Percentiles rank a stretch among this genome's conserved stretches.
Conservation (phyloP, 1,140 invertebrate genomes). For the Colletes latitarsis region DNA sequence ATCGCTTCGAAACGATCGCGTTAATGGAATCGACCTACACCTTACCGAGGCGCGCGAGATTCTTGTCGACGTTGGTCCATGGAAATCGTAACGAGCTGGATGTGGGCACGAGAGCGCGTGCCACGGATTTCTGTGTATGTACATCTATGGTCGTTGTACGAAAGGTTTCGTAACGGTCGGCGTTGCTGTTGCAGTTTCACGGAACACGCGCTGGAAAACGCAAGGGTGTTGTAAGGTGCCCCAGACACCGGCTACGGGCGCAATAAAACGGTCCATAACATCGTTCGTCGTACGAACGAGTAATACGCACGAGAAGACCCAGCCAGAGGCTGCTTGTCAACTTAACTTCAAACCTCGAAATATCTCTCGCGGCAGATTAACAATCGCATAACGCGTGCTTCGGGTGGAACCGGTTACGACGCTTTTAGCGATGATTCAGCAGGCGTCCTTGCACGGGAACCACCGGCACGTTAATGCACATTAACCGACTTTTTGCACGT, state of each 20-base stretch:
- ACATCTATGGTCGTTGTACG: slow-evolving; percentile 40
- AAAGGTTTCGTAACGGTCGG: slow-evolving; percentile 24
- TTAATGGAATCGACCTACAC: slow-evolving; percentile 29
- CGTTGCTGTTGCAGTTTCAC: slow-evolving; percentile 26
- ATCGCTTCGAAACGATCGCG: neutral
- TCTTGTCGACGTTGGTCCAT: slow-evolving; percentile 3
- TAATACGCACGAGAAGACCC: too few species aligned
- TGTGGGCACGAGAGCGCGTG: slow-evolving; percentile 41
- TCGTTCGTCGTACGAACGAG: too few species aligned
- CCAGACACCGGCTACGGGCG: neutral
- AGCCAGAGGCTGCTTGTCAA: too few species aligned
- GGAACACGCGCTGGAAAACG: slow-evolving; percentile 23
- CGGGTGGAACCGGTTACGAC: slow-evolving; percentile 59
- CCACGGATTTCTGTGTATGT: slow-evolving; percentile 30
- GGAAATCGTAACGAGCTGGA: slow-evolving; percentile 36
- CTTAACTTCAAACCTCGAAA: too few species aligned
- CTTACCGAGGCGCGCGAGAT: neutral
- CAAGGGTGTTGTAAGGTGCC: slow-evolving; percentile 18
- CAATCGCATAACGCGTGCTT: slow-evolving; percentile 25
- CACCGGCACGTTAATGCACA: neutral
- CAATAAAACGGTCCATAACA: neutral
- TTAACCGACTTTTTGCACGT: slow-evolving; percentile 43
- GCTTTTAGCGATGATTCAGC: slow-evolving; percentile 68
- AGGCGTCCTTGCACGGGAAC: slow-evolving; percentile 40
- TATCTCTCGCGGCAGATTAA: slow-evolving; percentile 1